Evolutionary conservation across 1,140 invertebrate genomes (phyloP), one percentile per base, ranked within the genome.

Genomic region (Platyscapa corneri): DNA sequence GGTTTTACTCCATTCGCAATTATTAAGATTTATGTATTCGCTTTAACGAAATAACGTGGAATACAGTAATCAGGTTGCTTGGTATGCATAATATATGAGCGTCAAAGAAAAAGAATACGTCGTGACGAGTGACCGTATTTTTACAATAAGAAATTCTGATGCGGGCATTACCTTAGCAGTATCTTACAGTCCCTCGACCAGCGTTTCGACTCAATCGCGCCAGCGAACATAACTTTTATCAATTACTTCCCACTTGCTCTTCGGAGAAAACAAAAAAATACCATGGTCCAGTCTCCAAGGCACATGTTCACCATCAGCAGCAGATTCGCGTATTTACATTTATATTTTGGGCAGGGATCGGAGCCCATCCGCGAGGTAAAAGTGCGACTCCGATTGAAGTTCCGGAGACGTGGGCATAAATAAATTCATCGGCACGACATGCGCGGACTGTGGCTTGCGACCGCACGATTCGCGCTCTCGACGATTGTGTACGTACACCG

Each of bases 101-200:
- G n/a, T 20, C 2, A 53, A 53, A 53, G 12, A 18, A 2, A 53
- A 53, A 53, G 18, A 53, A 53, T 7, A 53, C 12, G 49, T 20
- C 49, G 12, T 53, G 49, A 20, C 8, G 18, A 53, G 49, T 53
- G 18, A 16, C 49, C 18, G 18, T 53, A 53, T 30, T 5, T 23
- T 39, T 72, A 23, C 39, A 23, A 23, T 37, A 16, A 72, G 32
- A 72, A 14, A 56, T 16, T 39, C 14, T 5, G 18, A 37, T 18
- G 8, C 8, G 53, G n/a, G 37, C 34, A 84, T 91, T 93, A 94
- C 93, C 93, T 93, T 79, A 91, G 32, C 12, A 93, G 86, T 77
- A 93, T 89, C 85, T 86, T 90, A 88, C 91, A 92, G 86, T 93
- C 92, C 84, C 92, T 91, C 67, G 89, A 89, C 93, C 93, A 94